Base-by-base conservation (phyloP, 2,797 vertebrate species). In the Pempheris klunzingeri region DNA sequence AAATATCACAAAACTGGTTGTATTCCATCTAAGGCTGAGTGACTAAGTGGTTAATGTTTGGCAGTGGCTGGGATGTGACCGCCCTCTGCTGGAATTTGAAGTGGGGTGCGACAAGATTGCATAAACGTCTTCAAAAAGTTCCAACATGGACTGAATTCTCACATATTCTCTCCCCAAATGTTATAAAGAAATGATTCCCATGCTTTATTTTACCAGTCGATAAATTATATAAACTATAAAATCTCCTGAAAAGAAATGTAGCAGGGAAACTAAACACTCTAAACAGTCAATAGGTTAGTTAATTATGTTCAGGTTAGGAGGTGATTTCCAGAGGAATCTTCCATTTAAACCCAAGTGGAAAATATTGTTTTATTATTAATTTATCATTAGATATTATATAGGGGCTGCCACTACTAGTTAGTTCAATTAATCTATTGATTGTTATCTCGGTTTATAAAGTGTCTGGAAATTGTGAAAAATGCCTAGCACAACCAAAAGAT, bases 51-150 rank as follows among this genome's bases (percentile, higher is more conserved):
- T 58, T 11, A 0, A 43, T 62, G 10, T 34, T 41, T 28, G 43
- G 2, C 53, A 2, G 30, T 3, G 30, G 5, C 15, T 52, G 17
- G 0, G 9, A 44, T 18, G n/a, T 50, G 13, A 24, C 13, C 13
- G 44, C 74, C 77, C 77, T 81, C 80, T 83, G 62, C 71, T 86
- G 77, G 77, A 52, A 1, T 4, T 18, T 52, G 20, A n/a, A 4
- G 2, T 15, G 30, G 0, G 46, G 0, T 63, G 26, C 15, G 0
- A 4, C 24, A 15, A 11, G 4, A 53, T 9, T 41, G 12, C 7
- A 14, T 50, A 26, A 5, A 9, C 17, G 39, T 49, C 12, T 5
- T 10, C 17, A 5, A 14, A 34, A 44, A 26, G 2, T 7, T 18
- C 13, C 50, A 30, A 11, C n/a, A n/a, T 39, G 6, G 50, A 62